phyloP scores from a whole-genome alignment of 2,113 vertebrate genomes.

The Cisticola juncidis region DNA sequence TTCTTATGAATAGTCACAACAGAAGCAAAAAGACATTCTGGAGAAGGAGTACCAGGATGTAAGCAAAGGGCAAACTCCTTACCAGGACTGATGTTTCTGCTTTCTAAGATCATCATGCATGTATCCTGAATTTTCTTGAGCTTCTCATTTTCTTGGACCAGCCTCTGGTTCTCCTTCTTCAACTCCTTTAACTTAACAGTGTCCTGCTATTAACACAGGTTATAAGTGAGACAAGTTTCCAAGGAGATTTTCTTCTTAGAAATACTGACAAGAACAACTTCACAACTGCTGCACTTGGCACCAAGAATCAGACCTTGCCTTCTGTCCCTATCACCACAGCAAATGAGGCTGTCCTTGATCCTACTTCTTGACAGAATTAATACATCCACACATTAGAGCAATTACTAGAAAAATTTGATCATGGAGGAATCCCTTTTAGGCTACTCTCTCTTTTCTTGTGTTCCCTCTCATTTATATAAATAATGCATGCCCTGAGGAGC shows the following conservation, averaged over 20 bases:
- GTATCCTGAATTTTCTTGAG: slow-evolving; percentile 71
- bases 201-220: slow-evolving; percentile 10
- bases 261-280: not conserved
- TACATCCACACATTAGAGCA: not conserved
- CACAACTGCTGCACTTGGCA: not conserved
- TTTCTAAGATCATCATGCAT: slow-evolving; percentile 71
- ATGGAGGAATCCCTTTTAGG: not conserved
- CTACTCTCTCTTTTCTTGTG: not conserved
- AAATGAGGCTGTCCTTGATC: not conserved
- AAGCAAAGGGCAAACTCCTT: not conserved
- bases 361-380: not conserved
- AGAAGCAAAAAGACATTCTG: not conserved
- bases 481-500: not conserved
- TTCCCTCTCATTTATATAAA: not conserved
- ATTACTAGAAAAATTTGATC: not conserved
- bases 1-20: not conserved
- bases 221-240: not conserved
- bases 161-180: slow-evolving; percentile 15
- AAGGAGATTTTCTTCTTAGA: not conserved
- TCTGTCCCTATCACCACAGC: not conserved
- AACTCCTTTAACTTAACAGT: not conserved
- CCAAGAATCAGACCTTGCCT: not conserved
- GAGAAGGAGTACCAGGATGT: not conserved
- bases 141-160: slow-evolving; percentile 69
- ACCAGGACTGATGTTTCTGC: slow-evolving; percentile 71